A percentile compares a stretch with the other conserved stretches of the same genome.
Conservation (phyloP, 1,140 invertebrate genomes). For the Helicoverpa zea region DNA sequence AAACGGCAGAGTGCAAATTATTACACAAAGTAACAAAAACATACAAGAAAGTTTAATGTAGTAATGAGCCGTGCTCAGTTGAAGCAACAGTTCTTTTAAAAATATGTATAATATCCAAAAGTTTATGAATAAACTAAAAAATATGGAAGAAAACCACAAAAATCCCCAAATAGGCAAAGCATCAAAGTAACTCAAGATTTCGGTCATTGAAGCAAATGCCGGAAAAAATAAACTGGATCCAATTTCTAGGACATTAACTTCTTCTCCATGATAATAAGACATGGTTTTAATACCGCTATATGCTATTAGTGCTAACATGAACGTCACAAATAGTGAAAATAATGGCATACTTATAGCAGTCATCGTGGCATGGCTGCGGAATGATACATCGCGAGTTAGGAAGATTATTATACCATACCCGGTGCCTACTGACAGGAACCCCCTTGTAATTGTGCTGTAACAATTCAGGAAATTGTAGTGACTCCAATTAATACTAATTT, state of each 20-base stretch:
- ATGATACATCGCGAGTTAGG: slow-evolving; percentile 70
- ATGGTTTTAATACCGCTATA: slow-evolving; percentile 78
- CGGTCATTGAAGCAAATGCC: slow-evolving; percentile 69
- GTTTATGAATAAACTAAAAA: slow-evolving; percentile 67
- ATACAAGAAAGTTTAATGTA: slow-evolving; percentile 60
- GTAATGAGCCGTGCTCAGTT: slow-evolving; percentile 53
- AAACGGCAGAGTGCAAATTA: slow-evolving; percentile 65
- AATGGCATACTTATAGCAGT: slow-evolving; percentile 67
- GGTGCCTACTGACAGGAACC: slow-evolving; percentile 69
- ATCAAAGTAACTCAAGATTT: slow-evolving; percentile 75
- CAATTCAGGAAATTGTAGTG: slow-evolving; percentile 58
- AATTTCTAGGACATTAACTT: slow-evolving; percentile 73
- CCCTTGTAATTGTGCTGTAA: slow-evolving; percentile 61
- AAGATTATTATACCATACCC: slow-evolving; percentile 73
- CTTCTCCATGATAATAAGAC: slow-evolving; percentile 77
- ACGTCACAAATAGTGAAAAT: slow-evolving; percentile 66
- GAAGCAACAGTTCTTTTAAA: slow-evolving; percentile 63
- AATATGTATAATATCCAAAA: slow-evolving; percentile 72
- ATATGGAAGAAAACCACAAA: slow-evolving; percentile 72
- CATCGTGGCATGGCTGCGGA: slow-evolving; percentile 79
- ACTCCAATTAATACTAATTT: slow-evolving; percentile 64
- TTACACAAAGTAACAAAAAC: slow-evolving; percentile 54
- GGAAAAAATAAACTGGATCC: slow-evolving; percentile 69
- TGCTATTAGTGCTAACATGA: slow-evolving; percentile 67
- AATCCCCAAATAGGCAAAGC: slow-evolving; percentile 70